Evolutionary conservation across 2,797 vertebrate genomes (phyloP), one percentile per base, ranked within the genome.

Genomic region (Dendrocincla tyrannina): DNA sequence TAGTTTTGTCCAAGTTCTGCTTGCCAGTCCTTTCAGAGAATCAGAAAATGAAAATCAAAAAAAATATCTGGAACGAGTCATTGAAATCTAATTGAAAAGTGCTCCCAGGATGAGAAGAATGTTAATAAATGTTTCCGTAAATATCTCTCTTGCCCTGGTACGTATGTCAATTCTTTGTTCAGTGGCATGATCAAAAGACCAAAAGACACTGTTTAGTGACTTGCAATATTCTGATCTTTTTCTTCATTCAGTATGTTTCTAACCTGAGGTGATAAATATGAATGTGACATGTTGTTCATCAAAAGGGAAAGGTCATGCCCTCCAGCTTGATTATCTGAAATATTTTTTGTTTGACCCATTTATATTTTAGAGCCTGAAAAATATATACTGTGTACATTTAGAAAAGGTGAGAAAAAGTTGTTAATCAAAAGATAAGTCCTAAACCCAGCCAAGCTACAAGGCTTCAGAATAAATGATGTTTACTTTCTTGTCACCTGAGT

Each of bases 361-460:
- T 83, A 32, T 77, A 63, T 74, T 80, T 93, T 67, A 80, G 25
- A 70, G 19, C 22, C 25, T 78, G 5, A 59, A 67, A 93, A 91
- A 62, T 66, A 17, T 19, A 39, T 63, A 49, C 28, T 49, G 6
- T 74, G 18, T 64, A 64, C 6, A 13, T 89, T 79, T 85, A 76
- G 42, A n/a, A 55, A 22, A 42, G 17, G 9, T 1, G 30, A n/a
- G 8, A 32, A 49, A 46, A 53, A 13, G 7, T 7, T 23, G 47
- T 82, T 72, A 79, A 85, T 93, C 68, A 83, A 89, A 85, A 79
- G 30, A 39, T 50, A 66, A 83, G 10, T 79, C 52, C 44, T 85
- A 62, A 87, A 66, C 24, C 23, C 23, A 28, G 70, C 73, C 23
- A 73, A 35, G 20, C 17, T 78, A n/a, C 17, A 14, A 30, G 47